These are phyloP conservation scores for Cistogaster globosa DNA, from an alignment of 2,888 invertebrate genomes.

Conservation along the genomic window DNA sequence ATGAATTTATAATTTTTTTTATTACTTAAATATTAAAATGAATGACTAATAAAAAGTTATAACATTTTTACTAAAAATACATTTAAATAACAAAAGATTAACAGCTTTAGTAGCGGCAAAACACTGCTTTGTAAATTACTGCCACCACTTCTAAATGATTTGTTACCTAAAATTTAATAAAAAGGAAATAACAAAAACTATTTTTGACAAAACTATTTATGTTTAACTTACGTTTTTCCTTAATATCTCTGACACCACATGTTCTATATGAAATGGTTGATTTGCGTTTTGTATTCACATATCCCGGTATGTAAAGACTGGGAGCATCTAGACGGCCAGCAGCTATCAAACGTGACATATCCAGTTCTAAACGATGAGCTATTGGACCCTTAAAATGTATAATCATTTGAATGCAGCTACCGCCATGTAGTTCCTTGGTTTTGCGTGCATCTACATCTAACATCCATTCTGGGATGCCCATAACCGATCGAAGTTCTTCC, in stretches of 20 bases:
- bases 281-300: slow-evolving; percentile 88
- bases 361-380: slow-evolving; percentile 90
- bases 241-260: slow-evolving; percentile 90
- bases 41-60: slow-evolving; percentile 26
- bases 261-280: slow-evolving; percentile 88
- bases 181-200: neutral
- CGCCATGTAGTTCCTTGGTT: slow-evolving; percentile 89
- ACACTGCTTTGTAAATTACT: slow-evolving; percentile 69
- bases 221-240: slow-evolving; percentile 85
- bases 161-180: slow-evolving; percentile 73
- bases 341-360: slow-evolving; percentile 89
- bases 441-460: slow-evolving; percentile 91
- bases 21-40: slow-evolving; percentile 21
- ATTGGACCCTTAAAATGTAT: slow-evolving; percentile 94
- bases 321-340: slow-evolving; percentile 90
- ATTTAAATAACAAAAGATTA: slow-evolving; percentile 48
- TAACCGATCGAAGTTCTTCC: slow-evolving; percentile 89
- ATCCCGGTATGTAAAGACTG: slow-evolving; percentile 91
- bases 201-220: neutral
- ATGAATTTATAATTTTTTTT: slow-evolving; percentile 47
- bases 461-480: slow-evolving; percentile 96
- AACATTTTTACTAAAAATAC: slow-evolving; percentile 42
- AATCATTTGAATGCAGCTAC: slow-evolving; percentile 92
- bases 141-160: slow-evolving; percentile 73
- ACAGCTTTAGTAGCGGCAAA: slow-evolving; percentile 72